phyloP scores from a whole-genome alignment of 2,888 invertebrate species.

The Electrophaes corylata region DNA sequence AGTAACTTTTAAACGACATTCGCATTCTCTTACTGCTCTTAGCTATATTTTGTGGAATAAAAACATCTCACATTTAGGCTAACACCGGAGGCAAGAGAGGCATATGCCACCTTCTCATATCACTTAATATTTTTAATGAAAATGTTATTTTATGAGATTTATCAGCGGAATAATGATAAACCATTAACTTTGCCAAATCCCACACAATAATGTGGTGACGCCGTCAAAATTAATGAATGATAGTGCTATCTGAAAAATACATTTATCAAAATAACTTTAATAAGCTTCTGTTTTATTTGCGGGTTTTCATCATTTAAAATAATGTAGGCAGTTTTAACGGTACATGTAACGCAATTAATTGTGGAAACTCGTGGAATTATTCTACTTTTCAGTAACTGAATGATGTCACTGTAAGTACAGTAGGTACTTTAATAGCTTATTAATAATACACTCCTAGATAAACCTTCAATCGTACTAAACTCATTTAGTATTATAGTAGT shows the following conservation, averaged over 20 bases:
- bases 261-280: slow-evolving; percentile 20
- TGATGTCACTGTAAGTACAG: background rate
- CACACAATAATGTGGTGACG: slow-evolving; percentile 7
- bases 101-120: too few species aligned
- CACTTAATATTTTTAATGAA: too few species aligned
- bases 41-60: too few species aligned
- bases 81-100: too few species aligned
- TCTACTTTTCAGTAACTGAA: background rate
- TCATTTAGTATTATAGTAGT: too few species aligned
- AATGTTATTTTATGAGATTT: background rate
- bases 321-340: slow-evolving; percentile 8
- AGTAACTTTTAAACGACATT: too few species aligned
- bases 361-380: background rate
- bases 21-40: too few species aligned
- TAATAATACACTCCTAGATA: too few species aligned
- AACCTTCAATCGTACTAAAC: too few species aligned
- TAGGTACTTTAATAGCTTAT: too few species aligned
- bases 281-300: slow-evolving; percentile 32
- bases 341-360: background rate
- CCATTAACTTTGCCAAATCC: slow-evolving; percentile 5
- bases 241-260: background rate
- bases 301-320: slow-evolving; percentile 14
- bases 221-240: slow-evolving; percentile 9
- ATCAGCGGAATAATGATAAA: background rate
- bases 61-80: too few species aligned